Evolutionary conservation across 2,113 vertebrate genomes (phyloP).

Genomic region (Pterophyllum scalare): DNA sequence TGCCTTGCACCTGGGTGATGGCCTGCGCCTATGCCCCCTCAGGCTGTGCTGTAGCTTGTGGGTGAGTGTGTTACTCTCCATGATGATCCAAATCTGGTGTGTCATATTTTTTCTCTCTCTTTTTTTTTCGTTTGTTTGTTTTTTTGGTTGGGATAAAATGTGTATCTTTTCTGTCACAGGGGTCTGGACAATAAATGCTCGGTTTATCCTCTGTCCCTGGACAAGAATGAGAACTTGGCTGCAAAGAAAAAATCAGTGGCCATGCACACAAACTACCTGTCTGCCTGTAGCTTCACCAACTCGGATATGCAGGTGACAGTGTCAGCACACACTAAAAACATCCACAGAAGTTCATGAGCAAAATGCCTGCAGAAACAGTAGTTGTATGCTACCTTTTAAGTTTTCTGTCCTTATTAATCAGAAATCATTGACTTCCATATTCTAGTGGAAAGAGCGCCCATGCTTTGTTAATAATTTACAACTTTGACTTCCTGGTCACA

Average conservation of each 20-base stretch:
- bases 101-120: not conserved
- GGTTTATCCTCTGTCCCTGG: constrained; percentile 97
- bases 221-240: constrained; percentile 98
- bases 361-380: not conserved
- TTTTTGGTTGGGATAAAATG: not conserved
- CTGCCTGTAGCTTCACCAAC: constrained; percentile 99
- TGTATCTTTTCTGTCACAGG: constrained; percentile 62
- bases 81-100: not conserved
- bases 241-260: constrained; percentile 99
- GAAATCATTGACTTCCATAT: constrained; percentile 43
- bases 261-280: constrained; percentile 99
- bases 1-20: constrained; percentile 99
- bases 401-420: constrained; percentile 22
- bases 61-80: constrained; percentile 82
- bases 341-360: not conserved
- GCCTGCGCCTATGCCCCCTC: constrained; percentile 96
- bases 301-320: constrained; percentile 96
- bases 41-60: constrained; percentile 96
- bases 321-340: not conserved
- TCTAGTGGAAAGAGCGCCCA: not conserved
- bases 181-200: constrained; percentile 99
- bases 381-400: not conserved
- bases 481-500: constrained; percentile 48
- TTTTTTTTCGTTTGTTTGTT: not conserved
- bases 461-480: constrained; percentile 62